A percentile compares a stretch with the other conserved stretches of the same genome.
Evolutionary conservation across 2,888 invertebrate species (phyloP).

Genomic region (Eledone cirrhosa): DNA sequence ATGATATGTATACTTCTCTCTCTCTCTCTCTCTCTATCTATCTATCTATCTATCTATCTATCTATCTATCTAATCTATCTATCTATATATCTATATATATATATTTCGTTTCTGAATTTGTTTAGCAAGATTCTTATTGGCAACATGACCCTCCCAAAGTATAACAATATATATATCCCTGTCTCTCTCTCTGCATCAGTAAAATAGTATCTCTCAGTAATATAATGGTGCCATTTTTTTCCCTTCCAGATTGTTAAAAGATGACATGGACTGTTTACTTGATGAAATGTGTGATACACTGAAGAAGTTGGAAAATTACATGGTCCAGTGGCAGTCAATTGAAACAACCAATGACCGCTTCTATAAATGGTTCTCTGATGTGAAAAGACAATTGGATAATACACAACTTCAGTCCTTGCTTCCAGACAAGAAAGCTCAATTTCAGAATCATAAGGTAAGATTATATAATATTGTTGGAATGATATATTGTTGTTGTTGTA

Average conservation of each 20-base stretch:
- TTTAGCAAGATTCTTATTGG: no score
- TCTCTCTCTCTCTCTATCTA: no score
- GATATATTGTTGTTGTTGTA: neutral
- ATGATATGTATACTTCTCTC: no score
- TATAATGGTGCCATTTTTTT: neutral
- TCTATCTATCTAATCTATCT: no score
- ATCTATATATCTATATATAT: no score
- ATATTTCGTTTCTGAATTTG: no score
- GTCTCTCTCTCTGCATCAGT: neutral
- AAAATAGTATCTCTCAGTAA: neutral
- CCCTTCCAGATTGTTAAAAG: conserved; percentile 47
- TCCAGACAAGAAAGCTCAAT: conserved; percentile 88
- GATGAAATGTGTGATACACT: conserved; percentile 82
- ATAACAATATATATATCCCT: no score
- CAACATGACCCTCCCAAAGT: no score
- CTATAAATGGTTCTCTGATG: conserved; percentile 79
- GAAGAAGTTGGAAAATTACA: conserved; percentile 82
- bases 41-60: no score
- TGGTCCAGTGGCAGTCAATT: conserved; percentile 92
- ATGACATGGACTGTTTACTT: conserved; percentile 68
- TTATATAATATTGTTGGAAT: neutral
- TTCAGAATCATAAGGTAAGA: conserved; percentile 79
- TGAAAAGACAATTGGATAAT: conserved; percentile 79
- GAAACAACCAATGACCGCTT: conserved; percentile 85
- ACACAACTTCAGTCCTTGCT: conserved; percentile 85